Conservation (phyloP, 2,888 invertebrate genomes). For the Augochlorella aurata region DNA sequence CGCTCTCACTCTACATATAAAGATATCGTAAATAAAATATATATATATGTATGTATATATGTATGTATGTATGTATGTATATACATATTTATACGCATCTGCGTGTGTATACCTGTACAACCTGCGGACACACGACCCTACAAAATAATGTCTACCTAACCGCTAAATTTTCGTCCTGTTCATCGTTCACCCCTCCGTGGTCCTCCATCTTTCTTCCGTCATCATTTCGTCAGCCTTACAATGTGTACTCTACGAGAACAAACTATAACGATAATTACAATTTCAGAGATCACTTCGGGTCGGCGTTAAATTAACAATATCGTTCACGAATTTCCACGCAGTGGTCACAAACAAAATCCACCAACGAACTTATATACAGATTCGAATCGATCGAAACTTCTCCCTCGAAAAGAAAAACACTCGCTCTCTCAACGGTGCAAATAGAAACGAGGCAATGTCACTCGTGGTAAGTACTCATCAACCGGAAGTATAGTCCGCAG, state of each 20-base stretch:
- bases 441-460: not conserved
- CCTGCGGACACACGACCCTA: conserved; percentile 40
- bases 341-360: too few species aligned
- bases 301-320: not conserved
- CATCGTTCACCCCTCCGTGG: conserved; percentile 31
- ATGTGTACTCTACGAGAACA: not conserved
- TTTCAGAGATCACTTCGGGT: conserved; percentile 3
- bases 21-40: conserved; percentile 61
- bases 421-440: not conserved
- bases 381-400: too few species aligned
- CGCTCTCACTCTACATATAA: conserved; percentile 39
- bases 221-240: not conserved
- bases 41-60: conserved; percentile 13
- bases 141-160: conserved; percentile 48
- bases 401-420: too few species aligned
- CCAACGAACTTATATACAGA: too few species aligned
- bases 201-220: not conserved
- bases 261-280: conserved; percentile 2
- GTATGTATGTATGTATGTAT: conserved; percentile 12
- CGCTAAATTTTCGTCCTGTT: conserved; percentile 22
- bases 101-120: conserved; percentile 42
- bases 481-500: conserved; percentile 18
- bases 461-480: not conserved
- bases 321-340: not conserved
- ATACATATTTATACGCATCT: conserved; percentile 19